phyloP scores from a whole-genome alignment of 2,888 invertebrate species.

The Drosophila picticornis region DNA sequence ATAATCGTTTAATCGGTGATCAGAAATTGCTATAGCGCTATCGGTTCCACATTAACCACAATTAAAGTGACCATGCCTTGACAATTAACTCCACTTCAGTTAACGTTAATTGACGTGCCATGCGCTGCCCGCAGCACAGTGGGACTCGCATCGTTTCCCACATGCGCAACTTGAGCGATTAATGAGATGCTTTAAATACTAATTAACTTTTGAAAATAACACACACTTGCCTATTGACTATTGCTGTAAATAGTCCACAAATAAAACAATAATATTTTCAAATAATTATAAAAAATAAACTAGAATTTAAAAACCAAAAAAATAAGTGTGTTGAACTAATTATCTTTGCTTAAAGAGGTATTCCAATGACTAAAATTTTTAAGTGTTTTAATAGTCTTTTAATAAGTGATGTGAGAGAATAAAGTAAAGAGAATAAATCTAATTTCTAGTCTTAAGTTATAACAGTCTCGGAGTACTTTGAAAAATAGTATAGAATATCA shows the following conservation, averaged over 20 bases:
- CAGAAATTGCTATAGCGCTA: slow-evolving; percentile 52
- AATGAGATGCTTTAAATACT: background rate
- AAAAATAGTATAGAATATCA: background rate
- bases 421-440: no score
- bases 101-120: slow-evolving; percentile 63
- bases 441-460: background rate
- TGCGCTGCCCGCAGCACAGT: slow-evolving; percentile 40
- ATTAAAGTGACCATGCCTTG: slow-evolving; percentile 64
- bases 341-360: no score
- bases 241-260: background rate
- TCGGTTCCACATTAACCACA: slow-evolving; percentile 72
- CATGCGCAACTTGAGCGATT: no score
- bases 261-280: background rate
- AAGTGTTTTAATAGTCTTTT: no score
- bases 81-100: slow-evolving; percentile 74
- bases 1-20: slow-evolving; percentile 73
- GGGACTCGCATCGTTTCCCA: slow-evolving; percentile 3
- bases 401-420: no score
- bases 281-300: background rate
- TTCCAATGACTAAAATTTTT: no score
- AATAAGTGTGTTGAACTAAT: fast-evolving
- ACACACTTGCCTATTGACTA: background rate
- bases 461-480: background rate
- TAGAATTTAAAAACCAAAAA: background rate
- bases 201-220: background rate